Base-by-base conservation (phyloP, 2,113 vertebrate genomes). In the Orthonyx spaldingii region DNA sequence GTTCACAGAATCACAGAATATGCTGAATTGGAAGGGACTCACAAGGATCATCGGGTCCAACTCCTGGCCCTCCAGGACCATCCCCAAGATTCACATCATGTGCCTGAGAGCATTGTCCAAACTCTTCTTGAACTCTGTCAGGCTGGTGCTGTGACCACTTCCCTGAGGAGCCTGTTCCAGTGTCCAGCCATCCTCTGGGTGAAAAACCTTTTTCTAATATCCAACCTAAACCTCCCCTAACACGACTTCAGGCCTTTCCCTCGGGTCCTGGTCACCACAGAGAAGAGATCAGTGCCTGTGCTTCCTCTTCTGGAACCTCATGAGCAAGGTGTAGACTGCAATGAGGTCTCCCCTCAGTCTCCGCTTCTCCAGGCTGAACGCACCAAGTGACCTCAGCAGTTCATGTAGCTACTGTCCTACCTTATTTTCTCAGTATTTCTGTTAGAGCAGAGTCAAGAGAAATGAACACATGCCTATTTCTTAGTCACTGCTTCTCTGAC, bases 1-100 rank as follows among this genome's bases (percentile, higher is more conserved):
- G n/a, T 78, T 78, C 39, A 52, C 63, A 61, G 33, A 60, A 33
- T 22, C 72, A 32, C 53, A 27, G 32, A 44, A 60, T 52, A 5
- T 33, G 14, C 46, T 52, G 27, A 53, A 23, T 39, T 77, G 46
- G 33, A 37, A 69, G 33, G 64, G 27, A 78, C 15, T 52, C 10
- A 9, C 6, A 53, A 33, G 12, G 22, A 19, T 60, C 22, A 37
- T 22, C 0, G 0, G 39, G 27, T 78, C 39, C 28, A n/a, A 1
- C 46, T 69, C 18, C 55, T 69, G 33, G 15, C 22, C 23, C 15
- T 60, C 7, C 19, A 46, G 23, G 46, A 60, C 27, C 33, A 13
- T 77, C 33, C 27, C 14, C 14, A 50, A 9, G 39, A 39, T 27
- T 61, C 63, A 39, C 15, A 19, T 27, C 14, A 1, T 24, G 12